These are phyloP conservation scores for Drosophila ohnishii DNA, from an alignment of 1,140 invertebrate genomes.

Conservation along the genomic window DNA sequence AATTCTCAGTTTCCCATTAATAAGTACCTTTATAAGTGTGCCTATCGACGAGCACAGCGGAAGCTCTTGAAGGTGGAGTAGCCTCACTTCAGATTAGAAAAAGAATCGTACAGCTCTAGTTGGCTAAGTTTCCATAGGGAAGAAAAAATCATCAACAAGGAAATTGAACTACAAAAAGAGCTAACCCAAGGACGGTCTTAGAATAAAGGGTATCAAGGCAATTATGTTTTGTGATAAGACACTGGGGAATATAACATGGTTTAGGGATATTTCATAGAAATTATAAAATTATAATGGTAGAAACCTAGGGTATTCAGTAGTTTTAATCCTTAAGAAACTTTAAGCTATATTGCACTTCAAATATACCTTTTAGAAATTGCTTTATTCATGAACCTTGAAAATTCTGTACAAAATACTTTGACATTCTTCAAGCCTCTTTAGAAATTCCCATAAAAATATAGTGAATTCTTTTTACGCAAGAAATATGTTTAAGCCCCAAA, in stretches of 20 bases:
- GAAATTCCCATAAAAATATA: background rate
- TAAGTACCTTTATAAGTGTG: slow-evolving; percentile 18
- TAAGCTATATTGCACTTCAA: too few species aligned
- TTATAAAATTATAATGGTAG: too few species aligned
- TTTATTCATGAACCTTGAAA: background rate
- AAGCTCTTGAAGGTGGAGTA: slow-evolving; percentile 34
- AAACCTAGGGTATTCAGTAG: background rate
- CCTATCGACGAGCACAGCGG: slow-evolving; percentile 25
- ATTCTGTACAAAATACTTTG: background rate
- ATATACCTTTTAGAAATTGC: background rate
- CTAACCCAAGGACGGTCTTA: background rate
- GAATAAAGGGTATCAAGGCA: background rate
- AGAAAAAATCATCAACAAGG: background rate
- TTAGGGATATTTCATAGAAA: background rate
- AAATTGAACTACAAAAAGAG: background rate
- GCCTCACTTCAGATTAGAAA: slow-evolving; percentile 43
- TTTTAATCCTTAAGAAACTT: too few species aligned
- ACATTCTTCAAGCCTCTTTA: background rate
- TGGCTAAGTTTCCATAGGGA: background rate
- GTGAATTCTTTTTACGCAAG: background rate
- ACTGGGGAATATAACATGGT: background rate
- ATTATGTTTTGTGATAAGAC: background rate
- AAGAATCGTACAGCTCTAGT: slow-evolving; percentile 13
- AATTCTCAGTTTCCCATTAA: slow-evolving; percentile 22
- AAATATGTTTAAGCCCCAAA: background rate